Conservation (phyloP, 2,113 vertebrate genomes). For the Meriones unguiculatus region DNA sequence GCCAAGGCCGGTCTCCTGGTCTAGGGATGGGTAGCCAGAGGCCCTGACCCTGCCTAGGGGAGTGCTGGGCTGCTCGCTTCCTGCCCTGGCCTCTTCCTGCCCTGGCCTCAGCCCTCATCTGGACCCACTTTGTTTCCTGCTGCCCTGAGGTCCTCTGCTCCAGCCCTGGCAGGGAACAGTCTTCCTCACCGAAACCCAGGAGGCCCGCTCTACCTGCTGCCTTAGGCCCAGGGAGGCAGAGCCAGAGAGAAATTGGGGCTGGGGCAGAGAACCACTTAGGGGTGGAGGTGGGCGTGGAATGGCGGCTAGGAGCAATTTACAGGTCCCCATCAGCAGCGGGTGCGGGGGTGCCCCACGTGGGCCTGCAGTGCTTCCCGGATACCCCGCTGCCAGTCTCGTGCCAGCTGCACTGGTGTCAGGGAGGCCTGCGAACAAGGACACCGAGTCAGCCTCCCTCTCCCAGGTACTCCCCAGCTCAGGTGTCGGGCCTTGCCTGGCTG, state of each 20-base stretch:
- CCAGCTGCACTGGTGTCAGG: conserved; percentile 75
- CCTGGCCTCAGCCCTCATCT: background rate
- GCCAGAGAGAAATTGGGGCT: background rate
- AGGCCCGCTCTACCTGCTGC: background rate
- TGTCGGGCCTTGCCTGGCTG: accelerated
- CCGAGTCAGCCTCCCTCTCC: background rate
- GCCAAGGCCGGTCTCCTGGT: background rate
- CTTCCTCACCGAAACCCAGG: background rate
- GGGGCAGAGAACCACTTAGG: background rate
- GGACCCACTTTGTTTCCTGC: background rate
- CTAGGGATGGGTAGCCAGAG: background rate
- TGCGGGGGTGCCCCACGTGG: background rate
- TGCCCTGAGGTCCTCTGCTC: background rate
- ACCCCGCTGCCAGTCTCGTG: conserved; percentile 79
- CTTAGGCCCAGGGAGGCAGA: accelerated
- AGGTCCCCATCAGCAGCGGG: conserved; percentile 27
- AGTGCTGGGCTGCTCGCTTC: no score
- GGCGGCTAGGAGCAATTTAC: background rate
- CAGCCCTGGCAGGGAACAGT: background rate
- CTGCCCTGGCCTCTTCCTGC: background rate
- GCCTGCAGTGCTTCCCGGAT: conserved; percentile 79
- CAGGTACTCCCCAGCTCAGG: accelerated
- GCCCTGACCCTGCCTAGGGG: background rate
- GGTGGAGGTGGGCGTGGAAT: background rate
- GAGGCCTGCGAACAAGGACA: conserved; percentile 57